Evolutionary conservation across 2,888 invertebrate species (phyloP).

Genomic region (Cantharis lateralis): DNA sequence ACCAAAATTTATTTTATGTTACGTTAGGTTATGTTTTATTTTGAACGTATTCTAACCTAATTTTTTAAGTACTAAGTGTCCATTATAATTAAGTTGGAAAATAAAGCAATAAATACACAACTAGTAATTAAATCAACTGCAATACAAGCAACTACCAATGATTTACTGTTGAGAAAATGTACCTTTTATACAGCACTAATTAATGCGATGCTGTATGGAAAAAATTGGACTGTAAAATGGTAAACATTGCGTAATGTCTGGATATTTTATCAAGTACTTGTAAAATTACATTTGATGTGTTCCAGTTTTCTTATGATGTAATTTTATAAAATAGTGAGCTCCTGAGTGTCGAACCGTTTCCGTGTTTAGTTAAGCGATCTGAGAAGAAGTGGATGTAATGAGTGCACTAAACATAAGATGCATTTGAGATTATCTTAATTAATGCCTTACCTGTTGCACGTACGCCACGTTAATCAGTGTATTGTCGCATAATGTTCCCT

Average conservation of each 20-base stretch:
- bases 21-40: too few species aligned
- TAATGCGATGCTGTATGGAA: background rate
- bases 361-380: constrained; percentile 37
- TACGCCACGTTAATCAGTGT: background rate
- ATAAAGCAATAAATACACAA: background rate
- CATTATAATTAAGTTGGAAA: background rate
- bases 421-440: constrained; percentile 39
- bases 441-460: constrained; percentile 21
- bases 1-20: background rate
- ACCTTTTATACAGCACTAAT: background rate
- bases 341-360: constrained; percentile 24
- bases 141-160: background rate
- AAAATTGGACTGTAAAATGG: background rate
- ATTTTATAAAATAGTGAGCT: constrained; percentile 21
- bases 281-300: constrained; percentile 11
- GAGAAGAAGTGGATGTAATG: constrained; percentile 38
- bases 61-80: background rate
- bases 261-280: background rate
- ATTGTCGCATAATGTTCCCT: background rate
- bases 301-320: constrained; percentile 11
- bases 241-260: background rate
- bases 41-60: too few species aligned
- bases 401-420: constrained; percentile 33
- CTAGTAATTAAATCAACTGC: background rate
- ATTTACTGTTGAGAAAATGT: background rate